Base-by-base conservation (phyloP, 2,797 vertebrate genomes). In the Macropodus opercularis region DNA sequence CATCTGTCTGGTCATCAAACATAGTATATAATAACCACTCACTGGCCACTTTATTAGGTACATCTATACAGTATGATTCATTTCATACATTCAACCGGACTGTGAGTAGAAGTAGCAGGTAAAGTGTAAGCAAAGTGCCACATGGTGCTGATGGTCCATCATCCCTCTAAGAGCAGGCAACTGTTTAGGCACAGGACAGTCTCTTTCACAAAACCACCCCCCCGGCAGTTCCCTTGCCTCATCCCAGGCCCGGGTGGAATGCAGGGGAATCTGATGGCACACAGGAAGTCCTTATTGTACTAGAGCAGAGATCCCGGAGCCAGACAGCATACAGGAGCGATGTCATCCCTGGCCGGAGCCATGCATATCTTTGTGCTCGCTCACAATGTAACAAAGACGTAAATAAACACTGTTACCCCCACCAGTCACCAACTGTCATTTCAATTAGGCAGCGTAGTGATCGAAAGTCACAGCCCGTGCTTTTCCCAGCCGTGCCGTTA, bases 361-460 rank as follows among this genome's bases (percentile, higher is more conserved):
- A 90, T 79, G 83, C 89, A 90, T 91, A 93, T 92, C 94, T 94
- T 95, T 95, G 92, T 93, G 79, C 81, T 91, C 89, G 93, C 87
- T 95, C 94, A 93, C 91, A 76, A 63, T 55, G 77, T 87, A 90
- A 95, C 93, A 95, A 94, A 94, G 92, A 95, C 85, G 89, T 94
- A 94, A 94, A 95, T 94, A 95, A 94, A 94, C 92, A 93, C 72
- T 77, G 85, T 84, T 84, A 85, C 88, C 87, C 86, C 88, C 82
- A 60, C 85, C 78, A 87, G 89, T 87, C 88, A 89, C 90, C 87
- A 89, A 86, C 93, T 95, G 94, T 95, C 94, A 94, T 91, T 91
- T 89, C 92, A 93, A 94, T 95, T 93, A 94, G 89, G 85, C 91
- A 80, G 51, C 71, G 85, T 69, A 81, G 86, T 86, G 80, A 88